Evolutionary conservation across 2,888 invertebrate genomes (phyloP), one percentile per base, ranked within the genome.

Genomic region (Flexamia atlantica): DNA sequence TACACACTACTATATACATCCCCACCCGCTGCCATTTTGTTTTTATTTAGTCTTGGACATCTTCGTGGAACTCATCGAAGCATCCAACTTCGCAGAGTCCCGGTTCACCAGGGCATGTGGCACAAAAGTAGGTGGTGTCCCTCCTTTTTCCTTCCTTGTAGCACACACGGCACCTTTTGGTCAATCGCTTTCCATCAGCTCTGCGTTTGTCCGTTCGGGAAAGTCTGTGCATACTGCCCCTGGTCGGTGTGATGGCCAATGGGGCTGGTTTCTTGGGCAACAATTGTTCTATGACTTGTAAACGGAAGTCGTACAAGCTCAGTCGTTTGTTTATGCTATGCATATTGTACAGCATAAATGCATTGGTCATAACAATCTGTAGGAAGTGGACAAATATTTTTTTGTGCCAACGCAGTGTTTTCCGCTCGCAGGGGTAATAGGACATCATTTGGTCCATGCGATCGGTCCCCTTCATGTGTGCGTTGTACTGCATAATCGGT

Each of bases 31-130:
- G 12, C 40, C 40, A 40, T 40, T 40, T 40, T 40, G 40, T 40
- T 40, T 40, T 40, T 40, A 40, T 40, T 40, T 40, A 40, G 7
- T 57, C 57, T 57, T 57, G 23, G 57, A 23, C 20, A 57, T 57
- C 57, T 57, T 84, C 83, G 50, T 85, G 85, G 70, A 79, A 85
- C 68, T 84, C 60, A 28, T 84, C 70, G 50, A 86, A 84, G 57
- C 86, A 86, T 0, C 76, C 83, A n/a, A 81, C 84, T 10, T 84
- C 68, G 50, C 86, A 86, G 36, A 86, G 81, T 9, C 85, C 85
- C n/a, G 86, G 86, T 23, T 84, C 81, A 74, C 84, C 85, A 0
- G 82, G 76, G 64, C 86, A 86, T 23, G 64, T 72, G 28, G 81
- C 74, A 79, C 86, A 86, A 60, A 81, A 84, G 72, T 85, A 86